phyloP scores from a whole-genome alignment of 2,113 vertebrate genomes.

The Python bivittatus region DNA sequence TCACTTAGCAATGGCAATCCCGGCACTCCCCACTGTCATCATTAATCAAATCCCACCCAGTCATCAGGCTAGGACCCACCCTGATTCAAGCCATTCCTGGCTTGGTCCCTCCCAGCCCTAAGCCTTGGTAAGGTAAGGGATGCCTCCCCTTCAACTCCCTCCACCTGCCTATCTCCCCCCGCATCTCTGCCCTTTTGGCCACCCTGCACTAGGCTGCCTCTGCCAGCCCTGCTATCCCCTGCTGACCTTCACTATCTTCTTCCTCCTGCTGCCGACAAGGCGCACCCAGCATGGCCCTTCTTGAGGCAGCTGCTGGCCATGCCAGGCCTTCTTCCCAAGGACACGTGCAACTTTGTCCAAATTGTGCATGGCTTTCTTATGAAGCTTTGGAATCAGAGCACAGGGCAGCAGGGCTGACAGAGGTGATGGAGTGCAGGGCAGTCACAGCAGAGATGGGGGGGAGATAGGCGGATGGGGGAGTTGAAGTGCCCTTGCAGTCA shows the following conservation, averaged over 20 bases:
- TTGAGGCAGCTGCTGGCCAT: not conserved
- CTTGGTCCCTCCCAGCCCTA: not conserved
- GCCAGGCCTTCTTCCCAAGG: not conserved
- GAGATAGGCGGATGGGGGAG: not conserved
- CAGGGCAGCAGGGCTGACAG: not conserved
- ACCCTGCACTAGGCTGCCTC: not conserved
- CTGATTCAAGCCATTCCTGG: not conserved
- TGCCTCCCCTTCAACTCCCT: not conserved
- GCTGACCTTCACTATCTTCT: not conserved
- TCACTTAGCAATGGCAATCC: not conserved
- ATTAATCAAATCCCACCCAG: not conserved
- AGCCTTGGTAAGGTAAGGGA: not conserved
- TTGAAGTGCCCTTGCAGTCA: not conserved
- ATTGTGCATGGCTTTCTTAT: not conserved
- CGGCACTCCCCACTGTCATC: not conserved
- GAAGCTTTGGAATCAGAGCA: not conserved
- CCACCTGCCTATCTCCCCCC: not conserved
- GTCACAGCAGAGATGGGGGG: not conserved
- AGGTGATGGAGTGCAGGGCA: not conserved
- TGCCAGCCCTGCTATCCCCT: not conserved
- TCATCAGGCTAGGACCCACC: not conserved
- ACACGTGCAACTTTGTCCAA: not conserved
- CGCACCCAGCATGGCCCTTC: not conserved
- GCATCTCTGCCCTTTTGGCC: not conserved
- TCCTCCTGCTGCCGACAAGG: not conserved